Conservation (phyloP, 2,888 invertebrate species). For the Sycophila texana region DNA sequence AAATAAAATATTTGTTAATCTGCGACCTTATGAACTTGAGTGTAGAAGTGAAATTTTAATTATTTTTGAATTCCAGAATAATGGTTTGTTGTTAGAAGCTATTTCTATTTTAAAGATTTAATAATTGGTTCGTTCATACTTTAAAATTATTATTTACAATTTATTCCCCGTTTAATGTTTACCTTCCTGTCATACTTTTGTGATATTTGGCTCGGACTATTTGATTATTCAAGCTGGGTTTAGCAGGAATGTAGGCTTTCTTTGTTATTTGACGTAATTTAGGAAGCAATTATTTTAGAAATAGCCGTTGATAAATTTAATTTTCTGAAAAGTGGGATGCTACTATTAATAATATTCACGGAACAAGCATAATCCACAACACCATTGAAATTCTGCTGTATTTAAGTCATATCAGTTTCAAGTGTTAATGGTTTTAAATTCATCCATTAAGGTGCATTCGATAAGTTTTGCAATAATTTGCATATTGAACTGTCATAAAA, state of each 20-base stretch:
- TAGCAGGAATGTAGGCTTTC: not conserved
- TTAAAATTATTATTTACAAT: conserved; percentile 1
- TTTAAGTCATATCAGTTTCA: not conserved
- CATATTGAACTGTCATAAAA: no score
- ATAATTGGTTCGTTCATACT: not conserved
- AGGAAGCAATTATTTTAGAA: conserved; percentile 40
- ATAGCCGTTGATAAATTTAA: conserved; percentile 35
- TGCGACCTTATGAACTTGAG: no score
- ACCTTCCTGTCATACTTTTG: conserved; percentile 6
- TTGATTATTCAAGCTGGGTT: conserved; percentile 27
- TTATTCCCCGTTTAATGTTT: conserved; percentile 22
- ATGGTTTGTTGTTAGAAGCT: no score
- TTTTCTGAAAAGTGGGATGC: conserved; percentile 23
- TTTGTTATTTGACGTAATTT: conserved; percentile 37
- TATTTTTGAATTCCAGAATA: no score
- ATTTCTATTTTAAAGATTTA: no score
- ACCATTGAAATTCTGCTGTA: not conserved
- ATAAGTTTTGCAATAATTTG: no score
- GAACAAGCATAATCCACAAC: not conserved
- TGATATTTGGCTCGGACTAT: conserved; percentile 23
- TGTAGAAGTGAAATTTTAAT: no score
- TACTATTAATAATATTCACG: conserved; percentile 38
- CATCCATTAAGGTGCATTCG: no score
- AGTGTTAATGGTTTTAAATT: not conserved
- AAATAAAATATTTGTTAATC: no score